Evolutionary conservation across 2,888 invertebrate genomes (phyloP).

Genomic region (Griposia aprilina): DNA sequence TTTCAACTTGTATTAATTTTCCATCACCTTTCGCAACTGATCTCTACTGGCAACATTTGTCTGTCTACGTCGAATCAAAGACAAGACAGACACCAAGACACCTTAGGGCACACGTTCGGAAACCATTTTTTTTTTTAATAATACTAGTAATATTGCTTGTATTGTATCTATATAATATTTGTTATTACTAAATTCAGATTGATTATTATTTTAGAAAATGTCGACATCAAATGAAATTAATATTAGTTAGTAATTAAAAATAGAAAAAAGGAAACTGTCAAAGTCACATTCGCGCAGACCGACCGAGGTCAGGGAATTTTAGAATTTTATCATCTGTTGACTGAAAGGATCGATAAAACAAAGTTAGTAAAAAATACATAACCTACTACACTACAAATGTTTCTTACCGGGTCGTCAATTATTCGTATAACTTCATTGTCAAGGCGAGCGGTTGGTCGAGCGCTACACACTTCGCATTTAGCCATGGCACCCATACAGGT

Average conservation of each 20-base stretch:
- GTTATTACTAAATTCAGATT: neutral
- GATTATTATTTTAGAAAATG: neutral
- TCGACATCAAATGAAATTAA: neutral
- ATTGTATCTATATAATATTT: neutral
- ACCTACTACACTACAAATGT: constrained; percentile 83
- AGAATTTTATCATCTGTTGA: constrained; percentile 63
- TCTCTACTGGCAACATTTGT: constrained; percentile 42
- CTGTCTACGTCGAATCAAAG: constrained; percentile 45
- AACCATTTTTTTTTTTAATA: constrained; percentile 8
- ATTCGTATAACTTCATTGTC: constrained; percentile 83
- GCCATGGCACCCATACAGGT: constrained; percentile 88
- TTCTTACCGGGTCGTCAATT: constrained; percentile 82
- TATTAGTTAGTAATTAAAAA: neutral
- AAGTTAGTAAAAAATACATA: constrained; percentile 76
- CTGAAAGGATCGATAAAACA: constrained; percentile 72
- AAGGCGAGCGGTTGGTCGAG: constrained; percentile 81
- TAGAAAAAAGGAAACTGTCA: constrained; percentile 36
- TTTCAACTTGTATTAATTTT: neutral
- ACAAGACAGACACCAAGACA: neutral
- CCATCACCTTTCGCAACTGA: neutral
- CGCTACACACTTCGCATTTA: constrained; percentile 81
- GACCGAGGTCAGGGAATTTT: constrained; percentile 55
- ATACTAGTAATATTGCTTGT: neutral
- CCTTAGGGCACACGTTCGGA: constrained; percentile 40
- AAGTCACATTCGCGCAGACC: constrained; percentile 35